Evolutionary conservation across 1,140 invertebrate species (phyloP), one percentile per base, ranked within the genome.

Genomic region (Saxidomus purpurata): DNA sequence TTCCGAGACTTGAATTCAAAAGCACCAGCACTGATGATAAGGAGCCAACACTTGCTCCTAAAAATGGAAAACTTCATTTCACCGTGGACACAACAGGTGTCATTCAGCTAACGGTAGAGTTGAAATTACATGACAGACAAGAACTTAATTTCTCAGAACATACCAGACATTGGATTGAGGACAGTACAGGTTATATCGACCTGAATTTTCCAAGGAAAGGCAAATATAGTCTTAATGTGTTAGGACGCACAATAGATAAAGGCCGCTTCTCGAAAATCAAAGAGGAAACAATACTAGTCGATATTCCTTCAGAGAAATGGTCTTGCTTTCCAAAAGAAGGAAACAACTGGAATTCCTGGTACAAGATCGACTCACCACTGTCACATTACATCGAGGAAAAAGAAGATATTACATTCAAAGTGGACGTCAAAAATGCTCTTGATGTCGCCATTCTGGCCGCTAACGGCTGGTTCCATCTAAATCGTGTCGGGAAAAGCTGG

Each of bases 161-260:
- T 76, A 28, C 63, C 15, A 59, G 67, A 15, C 43, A 71, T 31
- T 86, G 83, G 83, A 74, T 86, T 15, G 34, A 67, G 43, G 36
- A 59, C 11, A 82, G 43, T 19, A 22, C 28, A 0, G 43, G 61
- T 38, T 38, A 43, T 43, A 76, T 86, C 15, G 67, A 86, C 25
- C 69, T 86, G 28, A 86, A 76, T 76, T 86, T 86, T 76, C 83
- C 83, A 36, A 9, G 83, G 19, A 47, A 38, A 25, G 83, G 83
- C 13, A 86, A 49, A 31, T 86, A 86, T 36, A 86, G 13, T 28
- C 43, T 86, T 22, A 1, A 36, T 0, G 83, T 76, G 28, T 43
- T 28, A 0, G 83, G 83, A 38, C 31, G 36, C 19, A 28, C n/a
- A 13, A 28, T n/a, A 4, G n/a, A 76, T 13, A 76, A 55, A 31